Conservation (phyloP, 2,113 vertebrate genomes). For the Melospiza georgiana region DNA sequence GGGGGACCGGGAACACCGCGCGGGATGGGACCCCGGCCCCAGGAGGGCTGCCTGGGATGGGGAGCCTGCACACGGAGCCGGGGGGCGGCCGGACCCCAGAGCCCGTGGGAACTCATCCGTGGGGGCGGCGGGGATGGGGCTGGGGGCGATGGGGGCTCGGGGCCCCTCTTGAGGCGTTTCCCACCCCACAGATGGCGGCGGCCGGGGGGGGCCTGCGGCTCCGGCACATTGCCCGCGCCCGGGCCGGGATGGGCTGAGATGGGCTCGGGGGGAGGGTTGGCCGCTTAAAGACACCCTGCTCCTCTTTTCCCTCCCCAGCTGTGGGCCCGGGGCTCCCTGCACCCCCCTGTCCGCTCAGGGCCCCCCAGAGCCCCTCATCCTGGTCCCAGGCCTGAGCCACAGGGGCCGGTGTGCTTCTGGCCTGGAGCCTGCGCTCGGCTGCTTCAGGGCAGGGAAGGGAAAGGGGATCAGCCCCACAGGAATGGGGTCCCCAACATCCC, state of each 20-base stretch:
- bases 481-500: fast-evolving
- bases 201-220: neutral
- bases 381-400: neutral
- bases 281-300: neutral
- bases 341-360: fast-evolving
- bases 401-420: neutral
- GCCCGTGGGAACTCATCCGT: fast-evolving
- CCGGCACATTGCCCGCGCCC: neutral
- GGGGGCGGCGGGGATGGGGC: neutral
- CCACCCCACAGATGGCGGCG: neutral
- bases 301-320: neutral
- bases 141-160: neutral
- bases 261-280: neutral
- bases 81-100: neutral
- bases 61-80: fast-evolving
- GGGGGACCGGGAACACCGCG: neutral
- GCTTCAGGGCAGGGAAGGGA: neutral
- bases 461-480: neutral
- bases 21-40: neutral
- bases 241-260: neutral
- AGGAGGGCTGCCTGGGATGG: neutral
- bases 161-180: neutral
- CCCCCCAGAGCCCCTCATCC: neutral
- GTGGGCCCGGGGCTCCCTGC: too few relatives aligned
- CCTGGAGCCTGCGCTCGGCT: neutral